Base-by-base conservation (phyloP, 2,888 invertebrate genomes). In the Mylabris sibirica region DNA sequence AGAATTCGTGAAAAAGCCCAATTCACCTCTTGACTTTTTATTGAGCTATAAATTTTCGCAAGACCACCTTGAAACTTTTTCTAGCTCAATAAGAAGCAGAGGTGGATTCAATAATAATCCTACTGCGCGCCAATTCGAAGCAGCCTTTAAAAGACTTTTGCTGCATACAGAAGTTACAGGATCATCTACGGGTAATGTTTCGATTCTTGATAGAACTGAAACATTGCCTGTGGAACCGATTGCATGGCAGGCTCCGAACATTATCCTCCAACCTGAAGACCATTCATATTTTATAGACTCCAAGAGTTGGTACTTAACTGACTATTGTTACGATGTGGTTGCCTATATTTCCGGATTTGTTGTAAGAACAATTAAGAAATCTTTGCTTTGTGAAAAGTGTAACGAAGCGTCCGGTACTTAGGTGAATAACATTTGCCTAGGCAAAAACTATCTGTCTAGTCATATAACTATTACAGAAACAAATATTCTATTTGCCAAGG, bases 31-130 rank as follows among this genome's bases (percentile, higher is more conserved):
- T 35, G 34, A 30, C 12, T 71, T 60, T 34, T 14, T 71, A 5
- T 57, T 69, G 24, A 67, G 68, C 9, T 77, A 74, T 44, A 77
- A 77, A 60, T 24, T 76, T 5, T 69, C 65, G 59, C 77, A 77
- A 63, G 74, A 76, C 35, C 63, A 70, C 17, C 20, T 67, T 1
- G 66, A 69, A 53, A 59, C 59, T 14, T 67, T 66, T 60, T 67
- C 67, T 60, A 53, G 49, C 20, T n/a, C 30, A 3, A 60, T 69
- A 4, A 66, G 76, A 66, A 35, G 64, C n/a, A 44, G 65, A 26
- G 69, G 75, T 35, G 74, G 75, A 8, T 72, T 62, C 30, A 77
- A 76, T 63, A 76, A 76, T 62, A 76, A 75, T 71, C 71, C 74
- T 14, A 70, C 66, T 30, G 65, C 70, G 22, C 4, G 62, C 11